These are phyloP conservation scores for Pammene aurita DNA, from an alignment of 2,888 invertebrate species.

Conservation along the genomic window DNA sequence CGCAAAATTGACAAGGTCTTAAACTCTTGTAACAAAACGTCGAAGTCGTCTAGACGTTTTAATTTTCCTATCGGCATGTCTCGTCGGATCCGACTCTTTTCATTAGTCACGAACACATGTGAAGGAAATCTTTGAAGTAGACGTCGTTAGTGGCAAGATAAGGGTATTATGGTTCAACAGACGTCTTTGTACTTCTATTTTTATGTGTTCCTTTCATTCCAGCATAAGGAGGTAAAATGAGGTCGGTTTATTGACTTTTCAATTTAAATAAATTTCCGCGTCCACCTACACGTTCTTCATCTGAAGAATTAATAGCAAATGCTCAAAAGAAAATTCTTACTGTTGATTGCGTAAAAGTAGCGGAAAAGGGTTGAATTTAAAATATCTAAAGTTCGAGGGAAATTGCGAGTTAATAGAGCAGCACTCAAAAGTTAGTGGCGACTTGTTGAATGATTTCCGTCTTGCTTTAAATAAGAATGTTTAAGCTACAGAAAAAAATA, in stretches of 20 bases:
- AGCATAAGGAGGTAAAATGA: conserved; percentile 30
- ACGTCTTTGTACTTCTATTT: conserved; percentile 55
- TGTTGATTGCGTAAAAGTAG: conserved; percentile 36
- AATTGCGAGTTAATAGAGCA: conserved; percentile 42
- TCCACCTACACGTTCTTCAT: conserved; percentile 3
- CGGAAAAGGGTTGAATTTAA: conserved; percentile 41
- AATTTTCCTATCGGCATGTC: conserved; percentile 79
- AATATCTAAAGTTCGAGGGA: conserved; percentile 41
- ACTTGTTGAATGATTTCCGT: conserved; percentile 42
- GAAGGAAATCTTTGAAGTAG: conserved; percentile 73
- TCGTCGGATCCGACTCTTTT: conserved; percentile 76
- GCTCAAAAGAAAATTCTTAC: conserved; percentile 26
- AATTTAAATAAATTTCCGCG: conserved; percentile 21
- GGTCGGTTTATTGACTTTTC: conserved; percentile 25
- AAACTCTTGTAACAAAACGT: conserved; percentile 65
- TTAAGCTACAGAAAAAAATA: conserved; percentile 12
- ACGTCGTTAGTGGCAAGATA: conserved; percentile 72
- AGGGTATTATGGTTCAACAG: conserved; percentile 62
- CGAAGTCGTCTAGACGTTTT: conserved; percentile 79
- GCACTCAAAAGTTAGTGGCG: conserved; percentile 42
- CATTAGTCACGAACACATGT: conserved; percentile 75
- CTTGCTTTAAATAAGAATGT: conserved; percentile 35
- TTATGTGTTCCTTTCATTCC: conserved; percentile 42
- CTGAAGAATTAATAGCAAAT: not conserved
- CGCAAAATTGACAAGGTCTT: conserved; percentile 25